These are phyloP conservation scores for Kryptolebias ocellatus DNA, from an alignment of 2,797 vertebrate genomes.

Conservation along the genomic window DNA sequence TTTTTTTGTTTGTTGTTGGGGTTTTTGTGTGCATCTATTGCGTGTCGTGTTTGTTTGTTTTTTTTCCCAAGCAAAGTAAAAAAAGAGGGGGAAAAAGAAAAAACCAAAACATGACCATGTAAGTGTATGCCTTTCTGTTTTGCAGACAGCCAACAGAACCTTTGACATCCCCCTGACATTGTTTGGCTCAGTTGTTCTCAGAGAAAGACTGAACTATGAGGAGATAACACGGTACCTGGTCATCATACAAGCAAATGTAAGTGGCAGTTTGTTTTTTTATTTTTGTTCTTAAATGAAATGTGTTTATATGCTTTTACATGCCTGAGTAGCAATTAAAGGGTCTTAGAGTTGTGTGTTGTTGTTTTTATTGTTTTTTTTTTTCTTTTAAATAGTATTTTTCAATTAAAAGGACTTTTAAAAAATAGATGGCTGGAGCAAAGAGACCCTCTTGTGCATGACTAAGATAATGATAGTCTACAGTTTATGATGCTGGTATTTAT, in stretches of 20 bases:
- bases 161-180: slow-evolving; percentile 96
- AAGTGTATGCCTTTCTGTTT: slow-evolving; percentile 29
- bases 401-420: no score
- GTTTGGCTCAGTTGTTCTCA: slow-evolving; percentile 91
- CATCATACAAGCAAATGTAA: slow-evolving; percentile 96
- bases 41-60: neutral
- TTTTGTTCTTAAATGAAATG: neutral
- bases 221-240: slow-evolving; percentile 94
- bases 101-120: neutral
- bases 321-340: neutral
- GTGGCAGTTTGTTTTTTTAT: slow-evolving; percentile 44
- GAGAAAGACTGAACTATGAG: slow-evolving; percentile 95
- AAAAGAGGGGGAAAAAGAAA: no score
- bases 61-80: neutral
- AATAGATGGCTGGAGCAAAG: slow-evolving; percentile 5
- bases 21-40: neutral
- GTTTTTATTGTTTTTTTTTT: neutral
- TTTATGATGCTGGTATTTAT: slow-evolving; percentile 15
- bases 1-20: no score
- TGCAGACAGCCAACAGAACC: slow-evolving; percentile 91
- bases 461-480: neutral
- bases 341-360: no score
- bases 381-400: neutral
- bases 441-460: neutral
- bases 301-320: neutral